Evolutionary conservation across 2,888 invertebrate species (phyloP).

Genomic region (Scaptomyza caliginosa): DNA sequence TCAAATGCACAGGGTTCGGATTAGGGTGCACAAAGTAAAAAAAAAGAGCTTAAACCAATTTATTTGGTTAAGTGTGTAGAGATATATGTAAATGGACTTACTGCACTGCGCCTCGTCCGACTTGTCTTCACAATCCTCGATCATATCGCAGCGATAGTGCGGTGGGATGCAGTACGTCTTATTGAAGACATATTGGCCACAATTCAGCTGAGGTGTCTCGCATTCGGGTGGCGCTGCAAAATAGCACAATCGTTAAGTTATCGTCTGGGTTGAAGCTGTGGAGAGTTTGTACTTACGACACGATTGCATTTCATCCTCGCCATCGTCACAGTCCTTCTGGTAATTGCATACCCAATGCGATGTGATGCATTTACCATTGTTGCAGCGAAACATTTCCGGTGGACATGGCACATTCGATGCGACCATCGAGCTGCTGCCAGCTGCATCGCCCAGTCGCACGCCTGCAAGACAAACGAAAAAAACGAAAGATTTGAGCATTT

Average conservation of each 20-base stretch:
- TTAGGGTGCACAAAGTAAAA: too few species aligned
- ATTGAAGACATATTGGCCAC: conserved; percentile 97
- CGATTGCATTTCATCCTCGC: conserved; percentile 94
- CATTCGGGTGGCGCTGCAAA: conserved; percentile 95
- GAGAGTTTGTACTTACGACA: conserved; percentile 90
- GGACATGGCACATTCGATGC: conserved; percentile 86
- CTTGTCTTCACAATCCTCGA: conserved; percentile 96
- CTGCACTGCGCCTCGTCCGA: conserved; percentile 98
- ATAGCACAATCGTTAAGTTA: neutral
- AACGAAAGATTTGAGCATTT: neutral
- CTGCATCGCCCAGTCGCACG: conserved; percentile 68
- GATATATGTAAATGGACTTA: conserved; percentile 87
- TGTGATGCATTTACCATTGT: conserved; percentile 94
- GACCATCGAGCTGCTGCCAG: conserved; percentile 61
- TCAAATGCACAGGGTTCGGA: neutral
- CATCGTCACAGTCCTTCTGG: conserved; percentile 96
- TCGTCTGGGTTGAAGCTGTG: neutral
- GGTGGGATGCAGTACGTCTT: conserved; percentile 97
- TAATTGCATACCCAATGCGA: conserved; percentile 95
- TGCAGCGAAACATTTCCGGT: conserved; percentile 91
- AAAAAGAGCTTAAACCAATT: conserved; percentile 9
- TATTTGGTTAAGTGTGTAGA: neutral
- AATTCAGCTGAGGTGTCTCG: conserved; percentile 94
- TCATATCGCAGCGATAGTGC: conserved; percentile 97
- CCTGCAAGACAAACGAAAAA: conserved; percentile 43